Base-by-base conservation (phyloP, 2,888 invertebrate genomes). In the Lepidocyrtinus sp. region DNA sequence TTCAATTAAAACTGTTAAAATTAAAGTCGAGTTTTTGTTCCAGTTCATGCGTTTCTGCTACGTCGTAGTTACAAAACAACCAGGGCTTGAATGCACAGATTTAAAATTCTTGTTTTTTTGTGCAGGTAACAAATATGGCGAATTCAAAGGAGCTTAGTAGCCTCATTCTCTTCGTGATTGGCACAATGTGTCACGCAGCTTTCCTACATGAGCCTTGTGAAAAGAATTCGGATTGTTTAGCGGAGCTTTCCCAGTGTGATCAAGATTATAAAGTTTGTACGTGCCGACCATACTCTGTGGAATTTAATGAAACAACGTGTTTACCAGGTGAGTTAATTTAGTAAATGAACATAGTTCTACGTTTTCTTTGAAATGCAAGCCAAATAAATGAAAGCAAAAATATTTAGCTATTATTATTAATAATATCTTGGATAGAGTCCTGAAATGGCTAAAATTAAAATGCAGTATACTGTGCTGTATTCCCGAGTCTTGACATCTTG, bases 281-380 rank as follows among this genome's bases (percentile, higher is more conserved):
- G 79, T 96, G 96, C 89, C 93, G 93, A 88, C 93, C 95, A 36
- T 95, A 94, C 89, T 95, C 92, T 89, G 95, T 95, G 45, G 92
- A 91, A 88, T 92, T 93, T 88, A 94, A 96, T 89, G 91, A 91
- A 87, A 93, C 94, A 80, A 92, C 92, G 83, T 96, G 96, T 90
- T 90, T 96, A 87, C 94, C 94, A 91, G 95, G 96, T 96, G 93
- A 93, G 92, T 27, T 65, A 17, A n/a, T n/a, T n/a, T n/a, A n/a
- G n/a, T n/a, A n/a, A n/a, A n/a, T n/a, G n/a, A n/a, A n/a, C n/a
- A n/a, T n/a, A n/a, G n/a, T n/a, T n/a, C n/a, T n/a, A n/a, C n/a
- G n/a, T n/a, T n/a, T n/a, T n/a, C n/a, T n/a, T n/a, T n/a, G n/a
- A n/a, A n/a, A n/a, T n/a, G n/a, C n/a, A n/a, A n/a, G n/a, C n/a